Base-by-base conservation (phyloP, 2,113 vertebrate genomes). In the Cynoglossus semilaevis region DNA sequence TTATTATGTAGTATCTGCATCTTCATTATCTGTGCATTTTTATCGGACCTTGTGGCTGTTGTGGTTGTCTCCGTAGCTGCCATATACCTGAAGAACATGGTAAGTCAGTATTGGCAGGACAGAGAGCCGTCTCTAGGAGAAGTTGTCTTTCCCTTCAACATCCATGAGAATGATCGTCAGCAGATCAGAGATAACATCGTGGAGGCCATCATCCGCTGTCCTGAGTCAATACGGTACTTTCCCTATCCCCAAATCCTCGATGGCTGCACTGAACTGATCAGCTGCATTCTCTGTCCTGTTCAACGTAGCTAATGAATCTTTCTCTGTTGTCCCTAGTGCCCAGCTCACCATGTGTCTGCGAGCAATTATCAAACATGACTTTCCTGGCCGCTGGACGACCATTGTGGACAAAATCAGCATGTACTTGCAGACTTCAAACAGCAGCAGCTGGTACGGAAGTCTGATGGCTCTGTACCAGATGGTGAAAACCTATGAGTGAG, bases 61-160 rank as follows among this genome's bases (percentile, higher is more conserved):
- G 18, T 65, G 0, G 57, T 43, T 74, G 17, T 74, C 15, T 53
- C 46, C 46, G 1, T 45, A 99, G 96, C 96, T 79, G 96, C 96
- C 59, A 98, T 99, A 84, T 99, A 99, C 84, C 85, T 99, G 88
- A 99, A 99, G 92, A 99, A 99, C 87, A 99, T 98, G 96, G 93
- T 99, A 75, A 94, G 93, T 8, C 96, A 98, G 84, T 98, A 98
- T 86, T 99, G 96, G 96, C 95, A 95, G 0, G 96, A 99, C 72
- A 89, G 95, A 19, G 96, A 99, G 29, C 95, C 94, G 0, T 91
- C 91, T 10, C 85, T 92, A 0, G 95, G 95, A 1, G 93, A 95
- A 84, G 92, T 90, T 0, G 45, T 96, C 13, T 96, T 98, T 63
- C 96, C 95, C 0, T 99, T 99, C 82, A 98, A 98, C 78, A 97